phyloP scores from a whole-genome alignment of 2,888 invertebrate genomes.

The Cerastis rubricosa region DNA sequence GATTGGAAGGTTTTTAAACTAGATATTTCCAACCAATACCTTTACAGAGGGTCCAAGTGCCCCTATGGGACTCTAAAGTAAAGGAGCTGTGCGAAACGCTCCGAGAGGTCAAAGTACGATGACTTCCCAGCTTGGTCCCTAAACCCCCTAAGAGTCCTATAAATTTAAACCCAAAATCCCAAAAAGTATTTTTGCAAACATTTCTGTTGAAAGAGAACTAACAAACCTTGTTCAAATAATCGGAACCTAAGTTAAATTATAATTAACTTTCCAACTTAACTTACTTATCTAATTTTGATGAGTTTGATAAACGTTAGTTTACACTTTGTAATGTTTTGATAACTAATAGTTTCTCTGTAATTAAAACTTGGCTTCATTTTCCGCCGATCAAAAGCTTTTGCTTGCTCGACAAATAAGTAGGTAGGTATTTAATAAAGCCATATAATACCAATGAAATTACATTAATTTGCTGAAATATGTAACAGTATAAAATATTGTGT shows the following conservation, averaged over 20 bases:
- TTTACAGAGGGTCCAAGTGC: slow-evolving; percentile 41
- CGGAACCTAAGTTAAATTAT: neutral
- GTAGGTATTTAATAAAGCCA: neutral
- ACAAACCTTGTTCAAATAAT: neutral
- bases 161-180: slow-evolving; percentile 12
- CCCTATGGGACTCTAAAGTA: slow-evolving; percentile 47
- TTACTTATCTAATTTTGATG: neutral
- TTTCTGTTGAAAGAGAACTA: neutral
- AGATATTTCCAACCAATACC: slow-evolving; percentile 41
- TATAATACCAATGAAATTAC: neutral
- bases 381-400: neutral
- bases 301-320: neutral
- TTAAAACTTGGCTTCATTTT: slow-evolving; percentile 3
- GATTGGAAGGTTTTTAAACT: slow-evolving; percentile 31
- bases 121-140: slow-evolving; percentile 34
- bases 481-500: slow-evolving; percentile 1
- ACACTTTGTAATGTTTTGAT: neutral
- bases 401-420: neutral
- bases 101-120: slow-evolving; percentile 52
- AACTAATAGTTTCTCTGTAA: neutral
- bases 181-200: slow-evolving; percentile 1
- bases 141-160: slow-evolving; percentile 32
- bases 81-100: slow-evolving; percentile 23
- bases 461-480: neutral
- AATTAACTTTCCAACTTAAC: neutral